Base-by-base conservation (phyloP, 2,888 invertebrate species). In the Tenodera sinensis region DNA sequence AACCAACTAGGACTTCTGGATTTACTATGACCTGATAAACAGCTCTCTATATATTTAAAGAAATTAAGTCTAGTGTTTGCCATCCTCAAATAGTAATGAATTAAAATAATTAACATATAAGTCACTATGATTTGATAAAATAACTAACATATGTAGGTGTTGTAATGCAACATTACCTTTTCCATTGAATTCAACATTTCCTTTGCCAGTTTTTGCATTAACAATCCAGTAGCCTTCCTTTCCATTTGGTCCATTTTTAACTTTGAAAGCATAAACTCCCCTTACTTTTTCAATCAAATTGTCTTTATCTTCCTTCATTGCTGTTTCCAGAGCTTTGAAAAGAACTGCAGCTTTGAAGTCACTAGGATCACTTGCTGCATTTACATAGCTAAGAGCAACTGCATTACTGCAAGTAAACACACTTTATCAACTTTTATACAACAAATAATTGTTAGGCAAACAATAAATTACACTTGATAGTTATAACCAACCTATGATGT, bases 141-240 rank as follows among this genome's bases (percentile, higher is more conserved):
- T n/a, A n/a, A n/a, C n/a, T n/a, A n/a, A n/a, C n/a, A n/a, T n/a
- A n/a, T n/a, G n/a, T n/a, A n/a, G n/a, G n/a, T n/a, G n/a, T n/a
- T n/a, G n/a, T n/a, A n/a, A n/a, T n/a, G n/a, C n/a, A 71, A 71
- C 20, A 15, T 71, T 92, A 94, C 94, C 93, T 92, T 94, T 96
- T 82, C 97, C 96, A 92, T 97, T 96, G 92, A 96, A 98, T 27
- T 96, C 95, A 9, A 99, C 96, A 91, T 95, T 96, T n/a, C 98
- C 98, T 92, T 96, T 97, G 90, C 98, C 98, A 90, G 96, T 96
- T 93, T 98, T 98, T 15, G 97, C 97, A 93, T 99, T 97, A 34
- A 99, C 97, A 3, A 98, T 95, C 99, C 99, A 99, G 92, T 95
- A 96, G 0, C 97, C 98, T 91, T 96, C 96, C 42, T 96, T 95